A percentile compares a stretch with the other conserved stretches of the same genome.
These are phyloP conservation scores for Lutjanus argentimaculatus DNA, from an alignment of 2,797 vertebrate species.

Conservation along the genomic window DNA sequence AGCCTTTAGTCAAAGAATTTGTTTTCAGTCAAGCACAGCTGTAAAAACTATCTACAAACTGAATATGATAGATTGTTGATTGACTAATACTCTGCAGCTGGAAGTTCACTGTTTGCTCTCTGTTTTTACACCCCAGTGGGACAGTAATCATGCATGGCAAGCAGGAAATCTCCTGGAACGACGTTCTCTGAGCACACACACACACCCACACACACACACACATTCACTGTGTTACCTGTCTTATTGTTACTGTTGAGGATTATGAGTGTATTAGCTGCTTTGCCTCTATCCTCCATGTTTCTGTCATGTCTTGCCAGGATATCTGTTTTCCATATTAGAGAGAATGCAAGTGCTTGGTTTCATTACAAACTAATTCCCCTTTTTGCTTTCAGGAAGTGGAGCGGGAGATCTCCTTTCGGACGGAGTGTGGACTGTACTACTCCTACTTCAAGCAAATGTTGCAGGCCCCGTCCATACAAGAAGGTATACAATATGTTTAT, in stretches of 20 bases:
- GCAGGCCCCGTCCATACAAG: constrained; percentile 91
- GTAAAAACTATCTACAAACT: constrained; percentile 32
- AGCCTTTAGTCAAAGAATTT: not conserved
- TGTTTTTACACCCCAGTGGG: constrained; percentile 30
- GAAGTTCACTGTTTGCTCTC: constrained; percentile 34
- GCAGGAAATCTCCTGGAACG: constrained; percentile 53
- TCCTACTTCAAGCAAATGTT: constrained; percentile 99
- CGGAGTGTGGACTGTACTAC: constrained; percentile 98
- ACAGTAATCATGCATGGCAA: constrained; percentile 54
- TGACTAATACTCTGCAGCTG: constrained; percentile 47
- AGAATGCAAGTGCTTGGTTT: constrained; percentile 31
- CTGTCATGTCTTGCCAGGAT: constrained; percentile 64
- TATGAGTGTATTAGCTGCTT: constrained; percentile 46
- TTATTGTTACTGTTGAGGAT: constrained; percentile 50
- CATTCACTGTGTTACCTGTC: constrained; percentile 46
- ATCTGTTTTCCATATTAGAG: constrained; percentile 68
- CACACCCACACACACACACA: not conserved
- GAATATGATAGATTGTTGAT: constrained; percentile 17
- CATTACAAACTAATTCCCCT: constrained; percentile 3
- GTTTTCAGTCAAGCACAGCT: constrained; percentile 31
- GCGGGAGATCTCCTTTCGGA: constrained; percentile 98
- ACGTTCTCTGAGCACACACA: not conserved
- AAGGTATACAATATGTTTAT: constrained; percentile 86
- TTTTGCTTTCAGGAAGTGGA: constrained; percentile 93
- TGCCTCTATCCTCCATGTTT: constrained; percentile 46